Evolutionary conservation across 2,797 vertebrate genomes (phyloP).

Genomic region (Pampus argenteus): DNA sequence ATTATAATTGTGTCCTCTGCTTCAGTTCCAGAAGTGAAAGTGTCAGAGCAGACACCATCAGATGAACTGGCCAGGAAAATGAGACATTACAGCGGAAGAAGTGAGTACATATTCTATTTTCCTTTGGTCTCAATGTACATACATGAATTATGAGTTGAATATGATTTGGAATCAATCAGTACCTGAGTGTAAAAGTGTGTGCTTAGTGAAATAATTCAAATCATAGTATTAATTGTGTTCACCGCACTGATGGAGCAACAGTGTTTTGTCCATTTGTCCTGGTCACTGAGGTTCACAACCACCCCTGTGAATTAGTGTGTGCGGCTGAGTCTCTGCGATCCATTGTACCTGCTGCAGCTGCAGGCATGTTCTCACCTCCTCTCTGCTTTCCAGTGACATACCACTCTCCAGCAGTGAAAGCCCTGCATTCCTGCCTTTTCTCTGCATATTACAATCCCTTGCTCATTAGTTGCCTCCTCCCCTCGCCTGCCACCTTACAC

Average conservation of each 20-base stretch:
- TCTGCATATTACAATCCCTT: conserved; percentile 62
- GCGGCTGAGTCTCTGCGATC: conserved; percentile 27
- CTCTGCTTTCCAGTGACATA: conserved; percentile 63
- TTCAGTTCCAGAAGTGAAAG: conserved; percentile 90
- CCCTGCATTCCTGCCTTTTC: conserved; percentile 73
- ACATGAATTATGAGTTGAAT: not conserved
- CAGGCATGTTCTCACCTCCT: conserved; percentile 69
- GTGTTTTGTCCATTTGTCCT: conserved; percentile 4
- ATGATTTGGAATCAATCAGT: not conserved
- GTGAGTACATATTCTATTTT: conserved; percentile 74
- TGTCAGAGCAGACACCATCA: conserved; percentile 92
- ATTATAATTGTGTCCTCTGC: too few species aligned
- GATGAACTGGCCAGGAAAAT: conserved; percentile 94
- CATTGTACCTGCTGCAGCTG: conserved; percentile 68
- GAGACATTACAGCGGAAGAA: conserved; percentile 87
- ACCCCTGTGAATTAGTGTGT: too few species aligned
- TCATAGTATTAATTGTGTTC: not conserved
- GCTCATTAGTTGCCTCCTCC: conserved; percentile 64
- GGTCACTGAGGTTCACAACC: conserved; percentile 52
- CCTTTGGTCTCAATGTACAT: not conserved
- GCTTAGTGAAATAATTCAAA: conserved; percentile 4
- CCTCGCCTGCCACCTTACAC: conserved; percentile 63
- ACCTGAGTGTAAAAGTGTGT: not conserved
- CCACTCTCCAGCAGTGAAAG: conserved; percentile 62
- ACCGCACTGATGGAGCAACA: not conserved